A percentile compares a stretch with the other conserved stretches of the same genome.
phyloP scores from a whole-genome alignment of 2,797 vertebrate genomes.

The Harpia harpyja region DNA sequence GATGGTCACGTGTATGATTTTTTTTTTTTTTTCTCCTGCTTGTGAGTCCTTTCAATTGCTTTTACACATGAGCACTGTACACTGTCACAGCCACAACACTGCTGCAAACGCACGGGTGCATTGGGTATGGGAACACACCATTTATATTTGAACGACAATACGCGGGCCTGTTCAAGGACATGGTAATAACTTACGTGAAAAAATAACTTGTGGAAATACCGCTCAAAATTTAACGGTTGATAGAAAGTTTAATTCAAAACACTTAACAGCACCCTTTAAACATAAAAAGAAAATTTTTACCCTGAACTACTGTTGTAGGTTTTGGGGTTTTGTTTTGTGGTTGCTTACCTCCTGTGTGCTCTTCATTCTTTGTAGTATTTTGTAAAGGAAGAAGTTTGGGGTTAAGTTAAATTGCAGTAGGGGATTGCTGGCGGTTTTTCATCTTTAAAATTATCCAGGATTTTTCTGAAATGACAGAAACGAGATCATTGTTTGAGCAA shows the following conservation, averaged over 20 bases:
- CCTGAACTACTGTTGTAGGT: background rate
- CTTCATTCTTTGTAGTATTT: background rate
- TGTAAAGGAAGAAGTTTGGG: background rate
- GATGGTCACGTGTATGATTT: background rate
- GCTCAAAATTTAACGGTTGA: background rate
- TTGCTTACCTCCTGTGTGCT: background rate
- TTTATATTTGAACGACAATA: background rate
- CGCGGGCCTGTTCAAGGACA: too few relatives aligned
- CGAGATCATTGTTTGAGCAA: background rate
- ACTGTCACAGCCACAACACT: background rate
- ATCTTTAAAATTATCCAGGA: background rate
- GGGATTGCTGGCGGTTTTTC: background rate
- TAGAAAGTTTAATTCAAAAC: background rate
- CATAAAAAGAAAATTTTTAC: background rate
- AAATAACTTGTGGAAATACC: background rate
- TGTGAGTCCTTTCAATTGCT: background rate
- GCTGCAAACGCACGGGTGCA: background rate
- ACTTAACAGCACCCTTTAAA: background rate
- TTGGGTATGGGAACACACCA: background rate
- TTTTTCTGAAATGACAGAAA: background rate
- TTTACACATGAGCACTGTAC: background rate
- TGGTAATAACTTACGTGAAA: background rate
- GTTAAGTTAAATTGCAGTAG: background rate
- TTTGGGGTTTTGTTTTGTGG: background rate
- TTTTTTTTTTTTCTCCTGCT: background rate